phyloP scores from a whole-genome alignment of 37 sponge, comb jelly and placozoan genomes.

The Geodia barretti region DNA sequence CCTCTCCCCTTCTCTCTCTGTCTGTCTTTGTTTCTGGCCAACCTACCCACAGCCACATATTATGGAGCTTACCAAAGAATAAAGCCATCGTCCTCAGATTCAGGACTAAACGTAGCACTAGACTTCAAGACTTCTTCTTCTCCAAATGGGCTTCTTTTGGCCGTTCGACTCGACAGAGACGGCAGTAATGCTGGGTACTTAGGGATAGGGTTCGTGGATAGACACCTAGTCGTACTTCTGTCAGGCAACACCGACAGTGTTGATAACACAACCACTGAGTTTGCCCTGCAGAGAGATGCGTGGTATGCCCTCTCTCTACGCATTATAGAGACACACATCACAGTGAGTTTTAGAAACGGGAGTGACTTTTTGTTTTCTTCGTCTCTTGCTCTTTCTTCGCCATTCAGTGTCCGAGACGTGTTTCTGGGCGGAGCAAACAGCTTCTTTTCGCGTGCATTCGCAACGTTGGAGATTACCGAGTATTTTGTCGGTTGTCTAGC shows the following conservation, averaged over 20 bases:
- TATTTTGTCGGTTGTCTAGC: slow-evolving; percentile 37
- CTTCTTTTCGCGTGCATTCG: slow-evolving; percentile 2
- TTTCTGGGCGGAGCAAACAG: slow-evolving; percentile 12
- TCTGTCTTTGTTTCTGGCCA: too few relatives aligned
- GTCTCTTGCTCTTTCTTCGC: not conserved
- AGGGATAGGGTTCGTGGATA: not conserved
- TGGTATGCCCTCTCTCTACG: not conserved
- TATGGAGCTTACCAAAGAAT: not conserved
- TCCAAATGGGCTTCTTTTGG: not conserved
- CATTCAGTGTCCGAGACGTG: not conserved
- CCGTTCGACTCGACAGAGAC: not conserved
- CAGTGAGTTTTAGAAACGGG: not conserved
- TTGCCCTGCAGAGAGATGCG: not conserved
- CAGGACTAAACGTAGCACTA: not conserved
- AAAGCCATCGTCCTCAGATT: not conserved
- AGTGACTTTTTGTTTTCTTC: not conserved
- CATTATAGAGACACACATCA: not conserved
- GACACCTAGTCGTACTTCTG: not conserved
- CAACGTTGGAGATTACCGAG: not conserved
- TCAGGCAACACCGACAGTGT: too few relatives aligned
- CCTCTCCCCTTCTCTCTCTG: not conserved
- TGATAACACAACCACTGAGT: not conserved
- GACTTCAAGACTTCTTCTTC: not conserved
- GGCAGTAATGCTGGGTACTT: not conserved
- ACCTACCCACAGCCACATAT: not conserved